A percentile compares a stretch with the other conserved stretches of the same genome.
phyloP scores from a whole-genome alignment of 2,888 invertebrate genomes.

The Chloromyia formosa region DNA sequence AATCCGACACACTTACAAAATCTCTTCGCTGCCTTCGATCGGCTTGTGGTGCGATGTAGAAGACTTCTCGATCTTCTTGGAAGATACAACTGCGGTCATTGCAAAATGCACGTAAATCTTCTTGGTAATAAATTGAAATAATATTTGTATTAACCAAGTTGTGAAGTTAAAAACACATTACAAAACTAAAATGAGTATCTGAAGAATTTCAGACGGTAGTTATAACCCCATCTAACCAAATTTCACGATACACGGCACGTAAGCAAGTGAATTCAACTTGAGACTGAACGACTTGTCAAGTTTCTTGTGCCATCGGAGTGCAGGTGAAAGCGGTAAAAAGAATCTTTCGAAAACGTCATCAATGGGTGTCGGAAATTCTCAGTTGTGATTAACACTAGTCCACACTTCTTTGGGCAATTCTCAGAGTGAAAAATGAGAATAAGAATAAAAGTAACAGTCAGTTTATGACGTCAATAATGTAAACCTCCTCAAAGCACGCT shows the following conservation, averaged over 20 bases:
- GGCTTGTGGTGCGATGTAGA: background rate
- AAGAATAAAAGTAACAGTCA: too few species aligned
- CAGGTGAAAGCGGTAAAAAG: background rate
- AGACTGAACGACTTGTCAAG: background rate
- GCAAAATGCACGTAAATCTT: background rate
- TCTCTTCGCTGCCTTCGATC: background rate
- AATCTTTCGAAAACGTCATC: too few species aligned
- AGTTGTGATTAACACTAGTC: too few species aligned
- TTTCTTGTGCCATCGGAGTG: background rate
- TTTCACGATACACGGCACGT: slow-evolving; percentile 1
- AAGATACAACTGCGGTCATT: background rate
- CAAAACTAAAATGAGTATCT: too few species aligned
- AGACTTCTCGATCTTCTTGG: background rate
- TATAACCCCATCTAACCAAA: background rate
- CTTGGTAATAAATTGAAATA: too few species aligned
- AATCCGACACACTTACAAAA: slow-evolving; percentile 24
- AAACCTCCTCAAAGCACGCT: too few species aligned
- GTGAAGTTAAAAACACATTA: too few species aligned
- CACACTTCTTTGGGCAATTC: too few species aligned
- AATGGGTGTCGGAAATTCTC: too few species aligned
- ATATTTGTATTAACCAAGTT: too few species aligned
- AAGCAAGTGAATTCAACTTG: slow-evolving; percentile 2
- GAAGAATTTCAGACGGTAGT: background rate
- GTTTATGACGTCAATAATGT: too few species aligned
- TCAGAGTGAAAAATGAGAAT: too few species aligned